Conservation (phyloP, 2,888 invertebrate genomes). For the Caenorhabditis sp. region DNA sequence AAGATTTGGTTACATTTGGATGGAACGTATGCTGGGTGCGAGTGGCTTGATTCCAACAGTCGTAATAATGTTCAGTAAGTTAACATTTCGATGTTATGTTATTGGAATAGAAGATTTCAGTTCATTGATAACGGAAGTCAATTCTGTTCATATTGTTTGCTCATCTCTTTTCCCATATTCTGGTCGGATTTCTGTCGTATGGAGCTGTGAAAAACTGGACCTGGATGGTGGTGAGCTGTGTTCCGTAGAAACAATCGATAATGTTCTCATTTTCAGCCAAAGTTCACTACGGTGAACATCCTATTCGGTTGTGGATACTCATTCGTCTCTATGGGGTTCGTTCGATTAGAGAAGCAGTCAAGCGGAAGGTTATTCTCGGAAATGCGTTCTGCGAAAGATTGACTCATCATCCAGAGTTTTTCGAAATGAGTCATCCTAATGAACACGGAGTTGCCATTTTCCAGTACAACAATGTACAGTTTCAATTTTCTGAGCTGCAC, state of each 20-base stretch:
- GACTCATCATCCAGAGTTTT: conserved; percentile 51
- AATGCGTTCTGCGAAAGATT: conserved; percentile 53
- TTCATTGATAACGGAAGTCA: conserved; percentile 35
- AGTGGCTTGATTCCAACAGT: conserved; percentile 49
- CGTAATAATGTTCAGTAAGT: conserved; percentile 57
- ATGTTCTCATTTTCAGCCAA: neutral
- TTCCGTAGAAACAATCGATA: neutral
- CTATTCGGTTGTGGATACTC: conserved; percentile 61
- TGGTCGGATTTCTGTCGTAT: conserved; percentile 47
- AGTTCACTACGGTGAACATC: conserved; percentile 37
- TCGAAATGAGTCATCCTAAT: conserved; percentile 50
- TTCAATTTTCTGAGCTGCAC: neutral
- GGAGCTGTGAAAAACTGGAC: conserved; percentile 35
- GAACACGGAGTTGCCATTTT: conserved; percentile 61
- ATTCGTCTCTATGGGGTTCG: conserved; percentile 57
- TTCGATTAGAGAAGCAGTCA: conserved; percentile 55
- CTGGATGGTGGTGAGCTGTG: conserved; percentile 19
- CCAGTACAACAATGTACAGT: conserved; percentile 56
- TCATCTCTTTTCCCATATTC: conserved; percentile 54
- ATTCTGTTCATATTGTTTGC: conserved; percentile 52
- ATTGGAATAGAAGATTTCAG: conserved; percentile 22
- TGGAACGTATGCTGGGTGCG: conserved; percentile 61
- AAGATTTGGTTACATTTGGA: conserved; percentile 59
- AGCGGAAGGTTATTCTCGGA: conserved; percentile 54
- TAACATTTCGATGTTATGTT: neutral